Base-by-base conservation (phyloP, 2,888 invertebrate genomes). In the Cartodere bifasciata region DNA sequence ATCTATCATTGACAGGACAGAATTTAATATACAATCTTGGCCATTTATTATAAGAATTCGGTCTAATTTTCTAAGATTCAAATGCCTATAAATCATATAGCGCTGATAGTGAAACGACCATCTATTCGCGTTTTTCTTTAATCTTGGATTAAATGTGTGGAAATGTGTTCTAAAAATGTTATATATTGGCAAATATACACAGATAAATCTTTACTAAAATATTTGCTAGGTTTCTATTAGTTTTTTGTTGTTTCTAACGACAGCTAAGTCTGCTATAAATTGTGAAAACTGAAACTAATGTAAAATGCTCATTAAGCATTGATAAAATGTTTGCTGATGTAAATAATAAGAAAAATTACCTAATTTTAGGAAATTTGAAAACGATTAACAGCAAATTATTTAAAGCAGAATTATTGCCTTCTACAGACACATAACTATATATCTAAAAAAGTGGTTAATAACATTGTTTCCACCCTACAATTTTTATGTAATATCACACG, bases 1-100 rank as follows among this genome's bases (percentile, higher is more conserved):
- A 54, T 54, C 52, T 45, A 54, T 54, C 53, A 54, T 46, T 36
- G 24, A 38, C 41, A 39, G 42, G 51, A 48, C 52, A 49, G 49
- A 43, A 49, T 53, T 53, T 51, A 51, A 54, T 53, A 52, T 47
- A 50, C 47, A 52, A 46, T 25, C 31, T 27, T 30, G 36, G 28
- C 31, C 34, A 13, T 28, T 23, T 22, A 28, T 28, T 37, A n/a
- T n/a, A n/a, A n/a, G 36, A 36, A 38, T 36, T 29, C 32, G 22
- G 9, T 14, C 28, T 34, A 36, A 36, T 34, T 36, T 29, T 29
- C 30, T 25, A 17, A 29, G 20, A 35, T 27, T 28, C 37, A 37
- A 37, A 37, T 37, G 35, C 35, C 35, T 21, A 35, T 37, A 37
- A 37, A 37, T 37, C 37, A 31, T 25, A 7, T 36, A 22, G n/a